Base-by-base conservation (phyloP, 2,888 invertebrate species). In the Hypena proboscidalis region DNA sequence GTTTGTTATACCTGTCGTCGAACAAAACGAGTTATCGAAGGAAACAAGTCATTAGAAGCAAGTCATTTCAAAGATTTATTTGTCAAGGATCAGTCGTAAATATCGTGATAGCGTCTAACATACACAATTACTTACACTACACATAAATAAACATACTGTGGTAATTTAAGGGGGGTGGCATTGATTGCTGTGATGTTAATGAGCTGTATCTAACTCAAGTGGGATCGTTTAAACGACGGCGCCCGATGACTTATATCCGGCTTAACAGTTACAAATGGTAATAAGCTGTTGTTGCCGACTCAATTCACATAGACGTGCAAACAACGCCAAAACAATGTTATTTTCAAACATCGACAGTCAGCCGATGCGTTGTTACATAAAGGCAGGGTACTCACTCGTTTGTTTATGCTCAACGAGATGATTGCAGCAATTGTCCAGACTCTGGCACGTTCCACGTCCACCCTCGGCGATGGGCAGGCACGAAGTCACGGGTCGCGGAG, bases 341-440 rank as follows among this genome's bases (percentile, higher is more conserved):
- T 47, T 35, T 58, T 41, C 27, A 34, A 53, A 49, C 39, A 50
- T 51, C 64, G 52, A 60, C 30, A 46, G 29, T 33, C 30, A 34
- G 35, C 27, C 43, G 43, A 50, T 42, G 47, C 60, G 50, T 44
- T 43, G 61, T 83, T 86, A 85, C 71, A 81, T 83, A 81, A 78
- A 80, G 70, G 64, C 67, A 69, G 69, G 60, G 70, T 77, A 88
- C 90, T 88, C 83, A 90, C 90, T 74, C 72, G 82, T 88, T 90
- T 90, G 88, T 89, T 90, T 90, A 85, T 77, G 78, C 81, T 86
- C 85, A 90, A 89, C 81, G 71, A 82, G 88, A 90, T 89, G 89
- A 90, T 90, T 90, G 87, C 83, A 76, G 68, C 84, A 88, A 86
- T 88, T 85, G 67, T 68, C 67, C 72, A 71, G 70, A 67, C 75